Evolutionary conservation across 2,888 invertebrate species (phyloP).

Genomic region (Scelioninae gen. 1): DNA sequence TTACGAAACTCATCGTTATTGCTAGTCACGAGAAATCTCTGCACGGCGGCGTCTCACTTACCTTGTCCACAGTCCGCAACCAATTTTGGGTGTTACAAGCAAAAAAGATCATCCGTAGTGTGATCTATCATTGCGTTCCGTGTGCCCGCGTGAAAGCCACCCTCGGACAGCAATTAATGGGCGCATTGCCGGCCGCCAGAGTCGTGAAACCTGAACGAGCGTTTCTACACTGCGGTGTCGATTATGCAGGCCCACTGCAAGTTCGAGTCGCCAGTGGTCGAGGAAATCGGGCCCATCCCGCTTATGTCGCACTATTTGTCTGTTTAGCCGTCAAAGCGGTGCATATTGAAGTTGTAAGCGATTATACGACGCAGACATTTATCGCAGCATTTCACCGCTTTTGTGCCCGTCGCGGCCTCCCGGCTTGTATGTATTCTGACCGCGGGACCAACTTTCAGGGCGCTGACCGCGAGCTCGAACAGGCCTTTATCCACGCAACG

Average conservation of each 20-base stretch:
- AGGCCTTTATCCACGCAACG: background rate
- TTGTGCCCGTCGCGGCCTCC: background rate
- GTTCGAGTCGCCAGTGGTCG: slow-evolving; percentile 3
- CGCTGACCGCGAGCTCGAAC: background rate
- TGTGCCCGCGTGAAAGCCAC: background rate
- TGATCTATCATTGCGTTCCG: background rate
- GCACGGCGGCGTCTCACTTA: background rate
- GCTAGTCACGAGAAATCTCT: background rate
- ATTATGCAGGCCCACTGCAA: background rate
- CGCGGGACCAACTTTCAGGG: background rate
- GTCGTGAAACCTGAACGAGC: background rate
- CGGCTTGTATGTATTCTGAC: background rate
- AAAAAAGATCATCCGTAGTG: background rate
- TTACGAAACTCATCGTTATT: no score
- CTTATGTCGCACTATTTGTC: background rate
- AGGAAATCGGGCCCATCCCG: background rate
- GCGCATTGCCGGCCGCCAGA: background rate
- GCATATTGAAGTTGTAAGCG: background rate
- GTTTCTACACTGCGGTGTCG: background rate
- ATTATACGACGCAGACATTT: background rate
- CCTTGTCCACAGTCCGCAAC: background rate
- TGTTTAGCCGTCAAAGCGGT: background rate
- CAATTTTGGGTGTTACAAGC: background rate
- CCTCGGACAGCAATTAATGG: background rate
- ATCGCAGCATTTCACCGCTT: background rate